Percentiles rank a stretch among this genome's conserved stretches.
phyloP scores from a whole-genome alignment of 1,140 invertebrate genomes.

The Caenorhabditis latens region DNA sequence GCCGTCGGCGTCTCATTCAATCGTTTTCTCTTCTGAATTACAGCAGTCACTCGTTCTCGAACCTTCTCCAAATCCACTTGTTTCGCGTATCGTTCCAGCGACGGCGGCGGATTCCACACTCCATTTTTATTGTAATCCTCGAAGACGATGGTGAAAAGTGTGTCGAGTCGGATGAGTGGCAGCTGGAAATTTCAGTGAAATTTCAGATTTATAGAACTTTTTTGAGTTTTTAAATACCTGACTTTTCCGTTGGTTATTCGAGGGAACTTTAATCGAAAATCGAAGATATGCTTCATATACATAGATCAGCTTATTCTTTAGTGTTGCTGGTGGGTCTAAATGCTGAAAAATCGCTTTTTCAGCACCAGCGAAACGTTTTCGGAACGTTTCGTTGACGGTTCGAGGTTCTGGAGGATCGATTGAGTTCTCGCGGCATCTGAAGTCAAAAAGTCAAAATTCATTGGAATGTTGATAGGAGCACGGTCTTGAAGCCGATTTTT shows the following conservation, averaged over 20 bases:
- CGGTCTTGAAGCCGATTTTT: too few relatives aligned
- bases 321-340: background rate
- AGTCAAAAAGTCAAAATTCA: background rate
- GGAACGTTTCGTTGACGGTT: background rate
- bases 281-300: background rate
- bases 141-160: slow-evolving; percentile 25
- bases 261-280: background rate
- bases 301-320: background rate
- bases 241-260: background rate
- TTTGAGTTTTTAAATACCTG: background rate
- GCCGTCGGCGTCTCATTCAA: background rate
- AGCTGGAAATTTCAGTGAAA: background rate
- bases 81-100: background rate
- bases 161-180: background rate
- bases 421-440: slow-evolving; percentile 12
- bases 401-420: background rate
- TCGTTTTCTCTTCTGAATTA: background rate
- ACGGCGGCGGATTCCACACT: slow-evolving; percentile 1
- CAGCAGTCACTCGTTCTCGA: background rate
- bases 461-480: too few relatives aligned
- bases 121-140: slow-evolving; percentile 3
- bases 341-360: background rate
- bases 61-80: slow-evolving; percentile 10
- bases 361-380: background rate
- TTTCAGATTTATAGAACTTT: background rate